These are phyloP conservation scores for Tinamus major DNA, from an alignment of 2,797 vertebrate species.

Conservation along the genomic window DNA sequence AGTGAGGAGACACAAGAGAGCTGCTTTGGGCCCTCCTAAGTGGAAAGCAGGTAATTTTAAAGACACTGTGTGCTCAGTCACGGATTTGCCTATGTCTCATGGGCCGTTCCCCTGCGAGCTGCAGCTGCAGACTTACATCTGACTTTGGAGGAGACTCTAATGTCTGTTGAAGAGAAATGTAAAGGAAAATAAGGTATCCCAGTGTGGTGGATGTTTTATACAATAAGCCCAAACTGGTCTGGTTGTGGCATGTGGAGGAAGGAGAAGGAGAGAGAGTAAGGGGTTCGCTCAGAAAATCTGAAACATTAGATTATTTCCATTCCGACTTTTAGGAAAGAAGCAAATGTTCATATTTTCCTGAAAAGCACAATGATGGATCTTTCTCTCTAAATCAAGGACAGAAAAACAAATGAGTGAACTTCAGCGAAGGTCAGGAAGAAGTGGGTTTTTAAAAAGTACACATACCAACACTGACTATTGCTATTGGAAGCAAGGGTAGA, in stretches of 20 bases:
- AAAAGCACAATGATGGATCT: neutral
- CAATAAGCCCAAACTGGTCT: neutral
- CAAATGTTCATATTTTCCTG: neutral
- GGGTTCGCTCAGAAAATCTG: constrained; percentile 25
- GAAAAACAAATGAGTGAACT: neutral
- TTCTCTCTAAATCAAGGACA: neutral
- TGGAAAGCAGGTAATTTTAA: neutral
- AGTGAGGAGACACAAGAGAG: neutral
- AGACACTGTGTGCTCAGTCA: neutral
- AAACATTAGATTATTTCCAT: neutral
- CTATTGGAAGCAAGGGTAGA: constrained; percentile 3
- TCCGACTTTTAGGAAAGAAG: constrained; percentile 4
- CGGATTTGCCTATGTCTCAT: neutral
- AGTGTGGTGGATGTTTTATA: neutral
- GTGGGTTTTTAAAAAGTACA: neutral
- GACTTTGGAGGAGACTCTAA: neutral
- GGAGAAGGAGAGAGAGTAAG: neutral
- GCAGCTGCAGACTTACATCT: neutral
- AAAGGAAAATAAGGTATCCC: neutral
- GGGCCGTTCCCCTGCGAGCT: neutral
- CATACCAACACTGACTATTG: neutral
- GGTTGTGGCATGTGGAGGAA: neutral
- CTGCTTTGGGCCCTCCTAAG: neutral
- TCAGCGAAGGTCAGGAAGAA: neutral
- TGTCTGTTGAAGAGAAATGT: neutral